Evolutionary conservation across 2,888 invertebrate species (phyloP).

Genomic region (Octodonta nipae): DNA sequence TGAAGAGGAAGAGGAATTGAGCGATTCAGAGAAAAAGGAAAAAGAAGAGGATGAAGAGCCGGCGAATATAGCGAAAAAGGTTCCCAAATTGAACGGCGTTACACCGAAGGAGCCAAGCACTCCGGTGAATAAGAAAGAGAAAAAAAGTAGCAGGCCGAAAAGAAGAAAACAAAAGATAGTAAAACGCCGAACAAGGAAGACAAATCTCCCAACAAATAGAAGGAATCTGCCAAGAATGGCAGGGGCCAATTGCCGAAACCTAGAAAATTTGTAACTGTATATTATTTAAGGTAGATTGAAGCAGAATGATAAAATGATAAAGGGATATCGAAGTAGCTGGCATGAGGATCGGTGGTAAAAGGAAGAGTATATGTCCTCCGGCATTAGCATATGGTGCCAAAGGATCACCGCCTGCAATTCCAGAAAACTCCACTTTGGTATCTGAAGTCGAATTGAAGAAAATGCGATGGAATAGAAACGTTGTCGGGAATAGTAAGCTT

Average conservation of each 20-base stretch:
- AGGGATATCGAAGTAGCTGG: conserved; percentile 83
- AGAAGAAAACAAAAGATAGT: conserved; percentile 70
- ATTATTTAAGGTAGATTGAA: conserved; percentile 76
- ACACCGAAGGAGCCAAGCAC: too few species aligned
- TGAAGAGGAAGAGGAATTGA: conserved; percentile 12
- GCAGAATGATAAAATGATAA: conserved; percentile 68
- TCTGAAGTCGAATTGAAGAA: conserved; percentile 84
- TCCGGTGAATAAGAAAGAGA: too few species aligned
- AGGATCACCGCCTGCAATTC: conserved; percentile 74
- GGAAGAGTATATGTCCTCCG: conserved; percentile 72
- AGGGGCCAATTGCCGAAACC: too few species aligned
- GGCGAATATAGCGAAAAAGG: conserved; percentile 7
- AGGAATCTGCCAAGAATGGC: conserved; percentile 12
- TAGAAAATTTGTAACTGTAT: too few species aligned
- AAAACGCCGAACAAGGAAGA: conserved; percentile 56
- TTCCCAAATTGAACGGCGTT: too few species aligned
- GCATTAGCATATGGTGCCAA: conserved; percentile 70
- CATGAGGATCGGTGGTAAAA: conserved; percentile 89
- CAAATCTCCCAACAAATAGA: conserved; percentile 45
- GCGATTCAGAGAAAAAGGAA: conserved; percentile 26
- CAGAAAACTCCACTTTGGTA: conserved; percentile 71
- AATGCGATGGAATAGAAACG: too few species aligned
- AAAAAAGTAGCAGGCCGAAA: conserved; percentile 65
- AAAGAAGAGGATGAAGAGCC: conserved; percentile 22
- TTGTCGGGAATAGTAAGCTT: too few species aligned